Percentiles rank a stretch among this genome's conserved stretches.
Conservation (phyloP, 2,797 vertebrate species). For the Pantherophis alleghaniensis region DNA sequence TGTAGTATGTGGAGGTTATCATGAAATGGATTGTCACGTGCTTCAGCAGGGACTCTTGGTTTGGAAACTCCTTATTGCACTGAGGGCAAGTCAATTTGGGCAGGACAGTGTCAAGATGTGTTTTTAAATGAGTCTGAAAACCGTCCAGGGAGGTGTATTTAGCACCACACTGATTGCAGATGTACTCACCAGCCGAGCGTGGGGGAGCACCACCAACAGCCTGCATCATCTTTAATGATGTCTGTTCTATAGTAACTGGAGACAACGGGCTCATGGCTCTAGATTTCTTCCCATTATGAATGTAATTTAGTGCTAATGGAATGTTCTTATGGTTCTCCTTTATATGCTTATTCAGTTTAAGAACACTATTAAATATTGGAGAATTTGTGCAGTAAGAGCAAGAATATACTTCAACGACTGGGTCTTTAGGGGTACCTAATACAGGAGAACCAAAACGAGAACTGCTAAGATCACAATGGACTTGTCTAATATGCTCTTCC, state of each 20-base stretch:
- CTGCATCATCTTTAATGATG: slow-evolving; percentile 89
- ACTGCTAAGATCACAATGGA: slow-evolving; percentile 93
- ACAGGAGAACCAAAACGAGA: slow-evolving; percentile 94
- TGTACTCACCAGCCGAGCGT: slow-evolving; percentile 87
- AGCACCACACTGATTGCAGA: slow-evolving; percentile 98
- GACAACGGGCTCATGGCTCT: slow-evolving; percentile 94
- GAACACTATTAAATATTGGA: slow-evolving; percentile 96
- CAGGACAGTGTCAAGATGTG: slow-evolving; percentile 90
- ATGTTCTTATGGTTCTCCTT: slow-evolving; percentile 99
- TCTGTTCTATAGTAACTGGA: slow-evolving; percentile 88
- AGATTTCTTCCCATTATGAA: slow-evolving; percentile 95
- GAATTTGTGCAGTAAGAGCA: slow-evolving; percentile 99
- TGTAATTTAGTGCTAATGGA: slow-evolving; percentile 95
- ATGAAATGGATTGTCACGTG: slow-evolving; percentile 96
- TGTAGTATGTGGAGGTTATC: slow-evolving; percentile 95
- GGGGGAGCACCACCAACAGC: slow-evolving; percentile 79
- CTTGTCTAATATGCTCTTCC: slow-evolving; percentile 97
- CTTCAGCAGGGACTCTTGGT: slow-evolving; percentile 93
- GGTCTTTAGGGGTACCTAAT: slow-evolving; percentile 92
- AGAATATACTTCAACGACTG: slow-evolving; percentile 96
- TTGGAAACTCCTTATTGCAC: slow-evolving; percentile 97
- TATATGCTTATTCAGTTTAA: slow-evolving; percentile 98
- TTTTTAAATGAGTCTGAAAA: slow-evolving; percentile 98
- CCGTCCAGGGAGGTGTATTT: slow-evolving; percentile 94
- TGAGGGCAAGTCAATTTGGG: slow-evolving; percentile 93